These are phyloP conservation scores for Nebria brevicollis DNA, from an alignment of 2,888 invertebrate species.

Conservation along the genomic window DNA sequence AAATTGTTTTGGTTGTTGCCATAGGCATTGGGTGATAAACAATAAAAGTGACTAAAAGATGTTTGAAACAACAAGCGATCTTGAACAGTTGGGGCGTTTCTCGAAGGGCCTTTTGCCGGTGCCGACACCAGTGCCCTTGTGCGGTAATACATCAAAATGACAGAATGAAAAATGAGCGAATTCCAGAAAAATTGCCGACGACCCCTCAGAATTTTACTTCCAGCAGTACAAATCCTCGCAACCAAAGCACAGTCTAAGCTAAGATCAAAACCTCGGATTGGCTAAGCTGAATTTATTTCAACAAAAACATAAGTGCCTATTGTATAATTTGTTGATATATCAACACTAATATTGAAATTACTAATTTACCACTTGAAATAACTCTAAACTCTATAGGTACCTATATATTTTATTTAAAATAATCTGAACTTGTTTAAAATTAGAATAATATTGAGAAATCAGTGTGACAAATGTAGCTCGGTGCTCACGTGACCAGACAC, in stretches of 20 bases:
- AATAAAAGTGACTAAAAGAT: too few relatives aligned
- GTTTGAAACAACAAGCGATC: background rate
- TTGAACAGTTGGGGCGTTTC: background rate
- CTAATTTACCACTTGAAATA: too few relatives aligned
- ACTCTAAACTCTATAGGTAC: too few relatives aligned
- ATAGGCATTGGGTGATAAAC: too few relatives aligned
- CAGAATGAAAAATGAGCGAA: constrained; percentile 39
- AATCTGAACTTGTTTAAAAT: too few relatives aligned
- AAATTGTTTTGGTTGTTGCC: too few relatives aligned
- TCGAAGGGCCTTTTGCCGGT: constrained; percentile 10
- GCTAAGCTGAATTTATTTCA: background rate
- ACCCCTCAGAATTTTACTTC: constrained; percentile 3
- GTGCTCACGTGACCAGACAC: background rate
- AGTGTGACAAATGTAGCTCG: too few relatives aligned
- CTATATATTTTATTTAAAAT: too few relatives aligned
- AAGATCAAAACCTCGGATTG: background rate
- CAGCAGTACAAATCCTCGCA: background rate
- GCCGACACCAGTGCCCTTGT: constrained; percentile 12
- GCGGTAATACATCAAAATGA: constrained; percentile 37
- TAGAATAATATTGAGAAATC: too few relatives aligned
- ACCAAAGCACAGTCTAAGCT: background rate
- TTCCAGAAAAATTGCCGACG: constrained; percentile 32
- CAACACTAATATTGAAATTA: too few relatives aligned
- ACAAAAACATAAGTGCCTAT: background rate
- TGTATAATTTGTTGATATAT: too few relatives aligned